Base-by-base conservation (phyloP, 2,113 vertebrate species). In the Antigone vipio region DNA sequence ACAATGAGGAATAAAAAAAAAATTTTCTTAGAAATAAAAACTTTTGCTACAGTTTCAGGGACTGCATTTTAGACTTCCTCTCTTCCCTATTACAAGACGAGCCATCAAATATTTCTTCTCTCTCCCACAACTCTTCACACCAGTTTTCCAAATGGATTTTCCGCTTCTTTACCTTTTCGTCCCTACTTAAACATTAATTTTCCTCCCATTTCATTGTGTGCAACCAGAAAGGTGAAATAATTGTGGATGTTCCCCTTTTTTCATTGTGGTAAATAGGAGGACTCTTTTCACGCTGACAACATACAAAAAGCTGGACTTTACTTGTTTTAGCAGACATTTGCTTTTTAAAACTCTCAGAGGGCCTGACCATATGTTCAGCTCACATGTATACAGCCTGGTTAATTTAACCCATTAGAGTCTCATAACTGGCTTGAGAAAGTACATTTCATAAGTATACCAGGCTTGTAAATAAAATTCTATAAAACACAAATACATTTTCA, bases 351-450 rank as follows among this genome's bases (percentile, higher is more conserved):
- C 50, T 75, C 97, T 96, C 97, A 72, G 95, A 97, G 96, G 97
- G 78, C 86, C 94, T 93, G 79, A 87, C 97, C 97, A 97, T 97
- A 98, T 98, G 98, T 97, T 98, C 97, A 77, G 77, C 87, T 97
- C 92, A 81, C 83, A 85, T 95, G 97, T 94, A 78, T 74, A 85
- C 71, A 87, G 92, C 77, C 87, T 97, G 96, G 86, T 97, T 97
- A 96, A 93, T 95, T 97, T 97, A 98, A 98, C 97, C 96, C 92
- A 52, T 97, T 96, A 59, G 78, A 96, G 93, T 47, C 91, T 86
- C 76, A 59, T 83, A 92, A 95, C 68, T 83, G 93, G 29, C 79
- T 95, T 80, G n/a, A 92, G 93, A 92, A 94, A 96, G 78, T 78
- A 62, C n/a, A 63, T 86, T 89, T 84, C 69, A 89, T 50, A 84